Evolutionary conservation across 2,113 vertebrate genomes (phyloP), one percentile per base, ranked within the genome.

Genomic region (Hippocampus abdominalis): DNA sequence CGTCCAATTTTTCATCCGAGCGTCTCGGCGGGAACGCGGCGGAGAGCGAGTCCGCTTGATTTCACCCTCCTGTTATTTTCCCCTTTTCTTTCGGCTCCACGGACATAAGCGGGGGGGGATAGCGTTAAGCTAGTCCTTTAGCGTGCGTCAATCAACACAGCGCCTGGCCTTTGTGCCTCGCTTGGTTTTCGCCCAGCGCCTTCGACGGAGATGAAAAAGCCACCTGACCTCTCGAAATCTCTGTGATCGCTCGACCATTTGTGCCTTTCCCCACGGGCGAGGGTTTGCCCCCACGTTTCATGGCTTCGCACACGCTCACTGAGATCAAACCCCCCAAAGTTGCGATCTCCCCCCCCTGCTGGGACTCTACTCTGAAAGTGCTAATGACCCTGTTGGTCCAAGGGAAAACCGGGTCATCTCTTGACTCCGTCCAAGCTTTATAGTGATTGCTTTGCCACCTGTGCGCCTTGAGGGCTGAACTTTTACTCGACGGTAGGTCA

Each of bases 221-320:
- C 85, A 89, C 84, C 89, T 92, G 90, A 91, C 90, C 89, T 70
- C 81, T 87, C 85, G 79, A 68, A 71, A 71, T 72, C 70, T 67
- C 83, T 87, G 86, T 91, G 90, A 92, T 91, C 88, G 61, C 70
- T 92, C 87, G 88, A 89, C 90, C 90, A 89, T 91, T 92, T 90
- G 89, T 75, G 84, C 72, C 86, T 71, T 72, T 81, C 86, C 87
- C 84, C 60, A 57, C 65, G 80, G 85, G 83, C 84, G 42, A 71
- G 54, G 40, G 69, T 87, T 86, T 86, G 80, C 83, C 86, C 84
- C 82, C 79, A 74, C 83, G 73, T 88, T 84, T 84, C 79, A 86
- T 20, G 81, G 88, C 81, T 83, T 89, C 86, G 85, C 76, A 85
- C 78, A 68, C 85, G 76, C 84, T 83, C 71, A 76, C 85, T 78